phyloP scores from a whole-genome alignment of 2,888 invertebrate species.

The Nebria salina region DNA sequence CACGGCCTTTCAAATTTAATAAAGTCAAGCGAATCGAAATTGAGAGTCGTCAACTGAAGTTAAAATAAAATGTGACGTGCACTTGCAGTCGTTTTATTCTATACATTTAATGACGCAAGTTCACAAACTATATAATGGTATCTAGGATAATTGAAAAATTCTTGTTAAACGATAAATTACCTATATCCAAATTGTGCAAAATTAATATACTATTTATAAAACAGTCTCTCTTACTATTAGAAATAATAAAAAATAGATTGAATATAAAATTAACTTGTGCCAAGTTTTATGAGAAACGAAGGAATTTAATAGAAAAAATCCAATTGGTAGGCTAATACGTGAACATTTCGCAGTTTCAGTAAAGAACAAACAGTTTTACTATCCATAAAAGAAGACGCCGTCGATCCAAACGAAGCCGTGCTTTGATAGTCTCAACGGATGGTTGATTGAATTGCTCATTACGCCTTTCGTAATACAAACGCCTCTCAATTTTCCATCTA shows the following conservation, averaged over 20 bases:
- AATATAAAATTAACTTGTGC: too few species aligned
- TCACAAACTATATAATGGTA: not conserved
- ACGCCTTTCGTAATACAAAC: not conserved
- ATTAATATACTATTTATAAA: too few species aligned
- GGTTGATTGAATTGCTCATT: constrained; percentile 20
- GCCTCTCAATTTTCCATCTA: constrained; percentile 1
- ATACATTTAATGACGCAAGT: not conserved
- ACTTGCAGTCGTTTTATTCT: not conserved
- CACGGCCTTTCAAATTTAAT: not conserved
- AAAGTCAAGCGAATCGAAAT: not conserved
- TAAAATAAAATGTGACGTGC: not conserved
- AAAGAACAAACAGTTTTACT: not conserved
- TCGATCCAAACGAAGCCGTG: not conserved
- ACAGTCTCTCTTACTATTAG: too few species aligned
- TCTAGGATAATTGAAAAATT: too few species aligned
- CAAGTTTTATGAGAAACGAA: not conserved
- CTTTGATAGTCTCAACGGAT: not conserved
- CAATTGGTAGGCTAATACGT: not conserved
- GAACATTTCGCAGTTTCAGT: not conserved
- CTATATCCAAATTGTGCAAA: too few species aligned
- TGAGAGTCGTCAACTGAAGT: not conserved
- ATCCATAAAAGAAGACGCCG: not conserved
- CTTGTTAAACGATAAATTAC: too few species aligned
- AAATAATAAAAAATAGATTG: too few species aligned
- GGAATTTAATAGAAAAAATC: not conserved